Evolutionary conservation across 2,113 vertebrate genomes (phyloP), one percentile per base, ranked within the genome.

Genomic region (Apteryx owenii): DNA sequence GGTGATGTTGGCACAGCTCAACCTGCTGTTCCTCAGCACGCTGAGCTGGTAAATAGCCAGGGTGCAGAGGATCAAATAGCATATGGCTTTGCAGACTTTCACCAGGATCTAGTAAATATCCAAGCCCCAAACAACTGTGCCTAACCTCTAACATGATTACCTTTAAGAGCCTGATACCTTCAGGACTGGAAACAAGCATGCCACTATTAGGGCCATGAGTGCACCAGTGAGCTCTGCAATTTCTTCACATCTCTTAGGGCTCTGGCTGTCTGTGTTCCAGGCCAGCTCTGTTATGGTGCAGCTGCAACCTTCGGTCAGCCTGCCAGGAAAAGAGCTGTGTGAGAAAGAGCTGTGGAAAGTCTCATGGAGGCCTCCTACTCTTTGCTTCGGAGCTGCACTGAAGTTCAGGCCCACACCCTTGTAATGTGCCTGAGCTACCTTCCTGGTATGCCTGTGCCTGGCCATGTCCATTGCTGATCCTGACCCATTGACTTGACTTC

Each of bases 21-120:
- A 42, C 68, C 64, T 88, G 5, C 93, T 85, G 82, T 50, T 92
- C 64, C 79, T 91, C 92, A 96, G 92, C 88, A 97, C n/a, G 6
- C 82, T 42, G 79, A 93, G 50, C 91, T 95, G 92, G 90, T 90
- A 86, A 83, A 70, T 36, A 92, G 96, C 96, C 96, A 97, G 82
- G 81, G 92, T 96, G 85, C 88, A 78, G 85, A 96, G 92, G 79
- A 96, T 96, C 93, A 96, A 95, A 88, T 36, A 9, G 71, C 96
- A 96, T 97, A 97, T 94, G 96, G 92, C 88, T 96, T 85, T 70
- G 48, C 96, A 96, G 93, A 54, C 85, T 90, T 96, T 89, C 70
- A 85, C 76, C 4, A 5, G 64, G 79, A 88, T 93, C 88, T 88
- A 90, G 96, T 96, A 96, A 96, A 94, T 92, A 96, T 90, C 76